A percentile compares a stretch with the other conserved stretches of the same genome.
Evolutionary conservation across 2,888 invertebrate genomes (phyloP).

Genomic region (Macaria liturata): DNA sequence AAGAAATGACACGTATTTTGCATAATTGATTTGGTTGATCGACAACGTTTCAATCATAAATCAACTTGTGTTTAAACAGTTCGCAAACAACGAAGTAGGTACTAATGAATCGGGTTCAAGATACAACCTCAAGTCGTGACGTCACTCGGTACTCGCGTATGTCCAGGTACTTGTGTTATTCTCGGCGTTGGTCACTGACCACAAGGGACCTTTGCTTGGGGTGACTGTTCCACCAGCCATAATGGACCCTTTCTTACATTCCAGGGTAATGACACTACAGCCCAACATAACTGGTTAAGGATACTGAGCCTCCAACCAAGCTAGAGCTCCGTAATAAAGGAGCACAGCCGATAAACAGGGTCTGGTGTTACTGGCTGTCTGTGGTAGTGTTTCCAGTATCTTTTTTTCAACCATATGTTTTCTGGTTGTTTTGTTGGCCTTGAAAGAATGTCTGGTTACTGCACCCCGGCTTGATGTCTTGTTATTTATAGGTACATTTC

Average conservation of each 20-base stretch:
- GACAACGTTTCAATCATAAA: too few species aligned
- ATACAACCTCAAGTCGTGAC: constrained; percentile 55
- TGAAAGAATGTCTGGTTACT: constrained; percentile 73
- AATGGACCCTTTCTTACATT: constrained; percentile 42
- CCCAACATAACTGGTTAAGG: constrained; percentile 29
- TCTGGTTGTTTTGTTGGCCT: constrained; percentile 77
- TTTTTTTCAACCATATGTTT: constrained; percentile 77
- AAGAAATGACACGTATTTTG: too few species aligned
- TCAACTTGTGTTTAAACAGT: too few species aligned
- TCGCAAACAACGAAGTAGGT: constrained; percentile 14
- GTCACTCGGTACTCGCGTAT: constrained; percentile 49
- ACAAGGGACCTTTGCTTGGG: constrained; percentile 75
- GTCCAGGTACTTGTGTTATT: constrained; percentile 72
- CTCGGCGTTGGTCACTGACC: constrained; percentile 80
- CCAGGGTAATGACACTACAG: constrained; percentile 32
- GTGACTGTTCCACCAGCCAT: constrained; percentile 73
- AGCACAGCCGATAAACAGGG: constrained; percentile 50
- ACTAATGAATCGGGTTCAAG: constrained; percentile 47
- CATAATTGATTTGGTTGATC: too few species aligned
- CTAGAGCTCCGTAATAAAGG: constrained; percentile 55
- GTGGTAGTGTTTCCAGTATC: constrained; percentile 58
- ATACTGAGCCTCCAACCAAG: constrained; percentile 44
- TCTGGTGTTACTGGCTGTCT: constrained; percentile 52
- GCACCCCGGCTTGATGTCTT: constrained; percentile 61
- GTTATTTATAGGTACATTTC: constrained; percentile 63